Evolutionary conservation across 2,113 vertebrate species (phyloP), one percentile per base, ranked within the genome.

Genomic region (Grammomys surdaster): DNA sequence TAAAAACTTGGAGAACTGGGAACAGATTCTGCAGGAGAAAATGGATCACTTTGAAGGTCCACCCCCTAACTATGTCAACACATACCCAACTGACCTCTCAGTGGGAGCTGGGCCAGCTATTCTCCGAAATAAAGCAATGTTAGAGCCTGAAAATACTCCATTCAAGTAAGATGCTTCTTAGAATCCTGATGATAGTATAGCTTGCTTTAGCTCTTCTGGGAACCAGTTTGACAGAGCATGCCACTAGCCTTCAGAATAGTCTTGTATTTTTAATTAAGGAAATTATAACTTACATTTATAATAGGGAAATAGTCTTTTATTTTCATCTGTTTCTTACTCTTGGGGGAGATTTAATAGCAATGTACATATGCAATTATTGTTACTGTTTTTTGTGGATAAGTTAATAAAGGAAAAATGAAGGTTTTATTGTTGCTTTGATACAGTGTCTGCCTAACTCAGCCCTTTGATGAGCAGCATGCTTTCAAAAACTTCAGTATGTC

Each of bases 111-210:
- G 99, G 78, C 99, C 99, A 33, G 99, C 99, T 95, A 85, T 99
- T 72, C 99, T 99, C 73, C 98, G 99, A 92, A 99, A 99, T 97
- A 99, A 99, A 98, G 99, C 99, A 73, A 99, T 99, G 99, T 98
- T 99, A 94, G 99, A 99, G 96, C 99, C 99, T 43, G 99, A 99
- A 98, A 99, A 99, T 98, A 99, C 99, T 26, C 99, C 99, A 0
- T 99, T 99, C 98, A 99, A 99, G 99, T 99, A 98, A 98, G 99
- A 88, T 1, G 48, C 26, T 72, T 86, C 12, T 93, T 93, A 60
- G 13, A 43, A 70, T 63, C 40, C 63, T 60, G 48, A 24, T 63
- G 72, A 81, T 24, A 67, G 0, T 10, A 2, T 73, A 77, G 36
- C 40, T 76, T 56, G 3, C 20, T 60, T 91, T 92, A 85, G 81